These are phyloP conservation scores for Quiscalus mexicanus DNA, from an alignment of 2,113 vertebrate genomes.

Conservation along the genomic window DNA sequence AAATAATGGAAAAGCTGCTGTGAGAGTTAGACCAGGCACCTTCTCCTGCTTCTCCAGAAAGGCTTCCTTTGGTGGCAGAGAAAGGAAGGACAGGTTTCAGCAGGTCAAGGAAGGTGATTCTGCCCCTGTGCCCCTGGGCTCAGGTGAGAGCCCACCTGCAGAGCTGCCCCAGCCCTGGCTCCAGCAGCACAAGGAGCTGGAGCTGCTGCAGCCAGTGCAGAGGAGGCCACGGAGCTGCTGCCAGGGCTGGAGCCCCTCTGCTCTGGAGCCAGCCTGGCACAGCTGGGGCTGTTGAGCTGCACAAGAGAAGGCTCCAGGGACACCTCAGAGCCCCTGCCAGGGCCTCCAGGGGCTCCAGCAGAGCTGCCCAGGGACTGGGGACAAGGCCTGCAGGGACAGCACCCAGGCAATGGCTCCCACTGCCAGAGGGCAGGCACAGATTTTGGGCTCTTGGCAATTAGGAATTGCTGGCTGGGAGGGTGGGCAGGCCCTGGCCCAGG, in stretches of 20 bases:
- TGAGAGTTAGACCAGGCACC: background rate
- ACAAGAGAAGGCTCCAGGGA: background rate
- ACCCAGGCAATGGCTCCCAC: too few species aligned
- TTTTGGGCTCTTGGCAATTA: too few species aligned
- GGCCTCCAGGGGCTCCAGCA: background rate
- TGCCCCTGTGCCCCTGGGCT: background rate
- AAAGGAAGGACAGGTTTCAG: background rate
- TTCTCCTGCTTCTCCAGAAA: background rate
- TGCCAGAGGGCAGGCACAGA: too few species aligned
- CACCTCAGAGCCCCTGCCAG: background rate
- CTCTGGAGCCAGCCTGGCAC: background rate
- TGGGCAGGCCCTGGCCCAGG: background rate
- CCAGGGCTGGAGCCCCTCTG: background rate
- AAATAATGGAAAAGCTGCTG: rapidly evolving
- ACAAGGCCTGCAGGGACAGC: too few species aligned
- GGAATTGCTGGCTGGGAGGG: background rate
- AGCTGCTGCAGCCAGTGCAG: background rate
- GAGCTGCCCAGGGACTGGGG: background rate
- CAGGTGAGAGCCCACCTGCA: background rate
- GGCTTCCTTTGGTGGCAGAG: background rate
- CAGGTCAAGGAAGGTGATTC: background rate
- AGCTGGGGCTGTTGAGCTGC: background rate
- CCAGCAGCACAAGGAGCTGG: background rate
- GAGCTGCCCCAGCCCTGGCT: background rate
- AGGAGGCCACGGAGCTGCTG: background rate